phyloP scores from a whole-genome alignment of 2,797 vertebrate species.

The Podargus strigoides region DNA sequence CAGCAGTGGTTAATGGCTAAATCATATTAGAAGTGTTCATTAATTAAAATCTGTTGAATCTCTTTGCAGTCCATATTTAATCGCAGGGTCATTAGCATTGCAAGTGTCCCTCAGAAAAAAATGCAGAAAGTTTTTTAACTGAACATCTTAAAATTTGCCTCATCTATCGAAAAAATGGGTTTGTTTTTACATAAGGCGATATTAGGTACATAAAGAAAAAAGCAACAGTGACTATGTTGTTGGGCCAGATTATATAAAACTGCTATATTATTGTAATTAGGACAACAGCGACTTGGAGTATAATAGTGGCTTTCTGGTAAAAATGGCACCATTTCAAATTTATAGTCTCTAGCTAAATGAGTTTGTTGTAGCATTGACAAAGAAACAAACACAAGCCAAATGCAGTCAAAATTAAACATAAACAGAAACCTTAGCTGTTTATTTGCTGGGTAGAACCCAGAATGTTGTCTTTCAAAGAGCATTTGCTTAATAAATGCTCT shows the following conservation, averaged over 20 bases:
- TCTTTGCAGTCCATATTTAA: conserved; percentile 17
- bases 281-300: conserved; percentile 63
- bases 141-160: neutral
- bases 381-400: conserved; percentile 65
- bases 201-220: conserved; percentile 9
- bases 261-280: conserved; percentile 72
- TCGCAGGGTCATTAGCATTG: conserved; percentile 7
- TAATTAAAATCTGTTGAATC: conserved; percentile 51
- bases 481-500: neutral
- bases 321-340: conserved; percentile 72
- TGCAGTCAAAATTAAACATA: conserved; percentile 50
- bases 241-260: conserved; percentile 65
- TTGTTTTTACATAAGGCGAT: neutral
- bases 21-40: neutral
- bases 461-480: conserved; percentile 52
- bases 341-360: conserved; percentile 70
- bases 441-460: conserved; percentile 46
- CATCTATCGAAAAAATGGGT: neutral
- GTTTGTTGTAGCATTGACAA: conserved; percentile 70
- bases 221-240: conserved; percentile 48
- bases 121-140: conserved; percentile 5
- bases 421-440: conserved; percentile 57
- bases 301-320: conserved; percentile 71
- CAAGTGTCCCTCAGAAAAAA: neutral
- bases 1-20: conserved; percentile 33